A percentile compares a stretch with the other conserved stretches of the same genome.
Evolutionary conservation across 2,113 vertebrate species (phyloP).

Genomic region (Rynchops niger): DNA sequence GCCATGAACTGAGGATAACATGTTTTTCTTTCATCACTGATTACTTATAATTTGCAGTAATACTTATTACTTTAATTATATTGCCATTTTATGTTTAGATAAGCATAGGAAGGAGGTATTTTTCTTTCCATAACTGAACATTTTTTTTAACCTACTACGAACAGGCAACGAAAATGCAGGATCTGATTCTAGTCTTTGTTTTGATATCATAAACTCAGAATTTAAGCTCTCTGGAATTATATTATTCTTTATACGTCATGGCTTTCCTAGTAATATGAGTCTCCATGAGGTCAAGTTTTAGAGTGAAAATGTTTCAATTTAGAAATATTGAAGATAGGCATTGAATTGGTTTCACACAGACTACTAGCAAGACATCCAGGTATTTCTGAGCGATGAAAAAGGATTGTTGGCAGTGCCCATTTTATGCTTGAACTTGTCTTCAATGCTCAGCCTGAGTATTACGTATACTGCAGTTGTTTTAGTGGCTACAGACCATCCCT

Average conservation of each 20-base stretch:
- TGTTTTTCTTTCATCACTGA: slow-evolving; percentile 10
- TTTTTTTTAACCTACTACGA: not conserved
- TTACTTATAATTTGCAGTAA: slow-evolving; percentile 19
- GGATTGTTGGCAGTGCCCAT: not conserved
- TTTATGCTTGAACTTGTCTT: not conserved
- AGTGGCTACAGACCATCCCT: not conserved
- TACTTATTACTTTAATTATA: slow-evolving; percentile 7
- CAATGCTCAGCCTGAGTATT: not conserved
- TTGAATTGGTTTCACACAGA: not conserved
- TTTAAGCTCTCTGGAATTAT: not conserved
- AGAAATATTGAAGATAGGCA: not conserved
- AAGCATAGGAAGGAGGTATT: not conserved
- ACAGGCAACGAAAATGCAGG: not conserved
- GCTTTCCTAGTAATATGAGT: not conserved
- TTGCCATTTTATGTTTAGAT: slow-evolving; percentile 22
- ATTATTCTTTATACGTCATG: not conserved
- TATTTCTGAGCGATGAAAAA: not conserved
- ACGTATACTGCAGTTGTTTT: not conserved
- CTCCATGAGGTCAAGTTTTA: not conserved
- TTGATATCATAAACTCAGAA: not conserved
- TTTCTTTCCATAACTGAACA: not conserved
- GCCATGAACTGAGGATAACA: not conserved
- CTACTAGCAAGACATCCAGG: not conserved
- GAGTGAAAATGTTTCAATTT: not conserved
- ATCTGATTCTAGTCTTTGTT: not conserved